Conservation (phyloP, 2,888 invertebrate genomes). For the Mesorhabditis belari region DNA sequence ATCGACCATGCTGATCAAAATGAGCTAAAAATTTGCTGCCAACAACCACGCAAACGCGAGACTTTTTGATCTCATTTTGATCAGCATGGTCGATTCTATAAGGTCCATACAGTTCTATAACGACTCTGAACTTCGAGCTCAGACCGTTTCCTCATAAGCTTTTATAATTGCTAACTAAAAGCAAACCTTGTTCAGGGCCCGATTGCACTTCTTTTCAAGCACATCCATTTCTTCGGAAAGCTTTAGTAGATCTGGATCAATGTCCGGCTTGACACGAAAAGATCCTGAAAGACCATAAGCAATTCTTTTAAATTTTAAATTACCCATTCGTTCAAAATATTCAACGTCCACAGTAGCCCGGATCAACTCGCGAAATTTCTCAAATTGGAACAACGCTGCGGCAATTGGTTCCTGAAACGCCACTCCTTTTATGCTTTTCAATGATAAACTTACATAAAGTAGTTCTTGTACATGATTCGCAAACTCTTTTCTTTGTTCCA, state of each 20-base stretch:
- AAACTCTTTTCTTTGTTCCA: constrained; percentile 10
- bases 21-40: too few species aligned
- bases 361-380: constrained; percentile 21
- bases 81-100: too few species aligned
- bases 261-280: constrained; percentile 33
- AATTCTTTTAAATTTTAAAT: too few species aligned
- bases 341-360: constrained; percentile 30
- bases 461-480: constrained; percentile 21
- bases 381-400: constrained; percentile 14
- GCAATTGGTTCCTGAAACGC: constrained; percentile 21
- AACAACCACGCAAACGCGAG: too few species aligned
- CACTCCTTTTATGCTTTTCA: neutral
- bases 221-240: constrained; percentile 15
- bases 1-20: too few species aligned
- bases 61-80: too few species aligned
- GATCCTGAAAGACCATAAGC: constrained; percentile 6
- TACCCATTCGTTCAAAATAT: constrained; percentile 28
- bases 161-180: too few species aligned
- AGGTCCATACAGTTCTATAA: too few species aligned
- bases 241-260: constrained; percentile 20
- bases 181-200: constrained; percentile 12
- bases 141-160: too few species aligned
- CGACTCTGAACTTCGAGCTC: too few species aligned
- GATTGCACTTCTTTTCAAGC: constrained; percentile 16
- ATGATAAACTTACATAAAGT: constrained; percentile 13